Evolutionary conservation across 2,113 vertebrate genomes (phyloP).

Genomic region (human (Homo sapiens)): DNA sequence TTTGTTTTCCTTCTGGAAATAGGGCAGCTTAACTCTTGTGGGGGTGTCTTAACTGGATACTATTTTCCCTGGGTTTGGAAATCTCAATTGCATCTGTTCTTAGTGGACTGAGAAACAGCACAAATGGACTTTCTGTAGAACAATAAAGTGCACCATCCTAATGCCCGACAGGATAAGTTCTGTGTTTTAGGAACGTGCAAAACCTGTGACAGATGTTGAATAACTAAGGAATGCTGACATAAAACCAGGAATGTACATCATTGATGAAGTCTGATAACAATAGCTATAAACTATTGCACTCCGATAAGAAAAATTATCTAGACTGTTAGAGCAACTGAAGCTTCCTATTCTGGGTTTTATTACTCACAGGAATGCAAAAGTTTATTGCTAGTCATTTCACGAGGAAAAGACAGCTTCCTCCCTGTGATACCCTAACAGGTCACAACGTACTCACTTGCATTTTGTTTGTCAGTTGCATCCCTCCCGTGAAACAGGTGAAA

Average conservation of each 20-base stretch:
- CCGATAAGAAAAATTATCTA: conserved; percentile 73
- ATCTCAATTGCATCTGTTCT: conserved; percentile 39
- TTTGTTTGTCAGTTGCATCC: conserved; percentile 14
- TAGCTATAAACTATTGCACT: conserved; percentile 67
- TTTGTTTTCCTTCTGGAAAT: conserved; percentile 57
- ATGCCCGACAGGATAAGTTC: conserved; percentile 42
- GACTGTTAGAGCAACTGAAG: conserved; percentile 51
- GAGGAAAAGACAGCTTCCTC: conserved; percentile 40
- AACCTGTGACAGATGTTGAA: conserved; percentile 73
- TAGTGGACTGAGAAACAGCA: not conserved
- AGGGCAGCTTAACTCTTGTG: not conserved
- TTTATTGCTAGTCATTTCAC: conserved; percentile 54
- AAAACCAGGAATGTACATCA: conserved; percentile 63
- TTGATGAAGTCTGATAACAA: conserved; percentile 48
- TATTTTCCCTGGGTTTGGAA: conserved; percentile 12
- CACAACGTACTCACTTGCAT: not conserved
- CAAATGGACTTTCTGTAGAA: conserved; percentile 52
- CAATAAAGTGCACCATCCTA: not conserved
- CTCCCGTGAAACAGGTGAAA: conserved; percentile 8
- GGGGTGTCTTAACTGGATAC: conserved; percentile 16
- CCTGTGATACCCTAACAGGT: conserved; percentile 15
- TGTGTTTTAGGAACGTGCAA: conserved; percentile 52
- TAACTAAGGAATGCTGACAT: conserved; percentile 73
- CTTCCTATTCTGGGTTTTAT: conserved; percentile 67
- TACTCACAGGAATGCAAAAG: conserved; percentile 54